A percentile compares a stretch with the other conserved stretches of the same genome.
phyloP scores from a whole-genome alignment of 2,888 invertebrate species.

The Panzeria rudis region DNA sequence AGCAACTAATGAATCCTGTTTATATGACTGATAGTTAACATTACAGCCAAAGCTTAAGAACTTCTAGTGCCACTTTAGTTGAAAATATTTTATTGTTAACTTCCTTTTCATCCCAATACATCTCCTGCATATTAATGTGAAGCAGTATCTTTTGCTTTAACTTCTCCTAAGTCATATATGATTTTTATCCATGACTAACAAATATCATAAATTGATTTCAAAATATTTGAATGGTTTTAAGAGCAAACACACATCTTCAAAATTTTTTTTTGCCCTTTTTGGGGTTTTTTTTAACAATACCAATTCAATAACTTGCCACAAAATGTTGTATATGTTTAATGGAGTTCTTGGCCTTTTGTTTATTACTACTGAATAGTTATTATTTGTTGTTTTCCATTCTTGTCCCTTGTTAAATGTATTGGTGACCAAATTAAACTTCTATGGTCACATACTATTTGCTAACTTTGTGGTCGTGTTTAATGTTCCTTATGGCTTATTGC shows the following conservation, averaged over 20 bases:
- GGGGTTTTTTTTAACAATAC: neutral
- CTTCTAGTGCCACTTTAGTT: neutral
- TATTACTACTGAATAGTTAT: neutral
- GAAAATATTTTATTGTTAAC: neutral
- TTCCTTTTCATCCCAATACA: neutral
- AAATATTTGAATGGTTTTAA: neutral
- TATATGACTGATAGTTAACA: no score
- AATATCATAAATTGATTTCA: neutral
- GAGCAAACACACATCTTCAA: neutral
- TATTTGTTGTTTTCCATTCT: conserved; percentile 10
- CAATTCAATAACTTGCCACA: conserved; percentile 46
- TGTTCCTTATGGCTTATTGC: conserved; percentile 19
- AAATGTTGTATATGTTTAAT: conserved; percentile 2
- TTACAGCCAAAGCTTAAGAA: neutral
- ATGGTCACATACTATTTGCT: conserved; percentile 12
- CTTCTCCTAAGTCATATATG: neutral
- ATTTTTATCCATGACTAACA: neutral
- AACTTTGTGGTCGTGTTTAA: conserved; percentile 23
- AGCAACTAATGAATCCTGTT: no score
- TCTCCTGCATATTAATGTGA: neutral
- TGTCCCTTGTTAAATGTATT: neutral
- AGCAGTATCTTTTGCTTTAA: neutral
- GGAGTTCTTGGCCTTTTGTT: conserved; percentile 1
- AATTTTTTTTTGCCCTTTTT: neutral
- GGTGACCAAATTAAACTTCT: conserved; percentile 31